Evolutionary conservation across 2,113 vertebrate species (phyloP).

Genomic region (Actenoides lindsayi): DNA sequence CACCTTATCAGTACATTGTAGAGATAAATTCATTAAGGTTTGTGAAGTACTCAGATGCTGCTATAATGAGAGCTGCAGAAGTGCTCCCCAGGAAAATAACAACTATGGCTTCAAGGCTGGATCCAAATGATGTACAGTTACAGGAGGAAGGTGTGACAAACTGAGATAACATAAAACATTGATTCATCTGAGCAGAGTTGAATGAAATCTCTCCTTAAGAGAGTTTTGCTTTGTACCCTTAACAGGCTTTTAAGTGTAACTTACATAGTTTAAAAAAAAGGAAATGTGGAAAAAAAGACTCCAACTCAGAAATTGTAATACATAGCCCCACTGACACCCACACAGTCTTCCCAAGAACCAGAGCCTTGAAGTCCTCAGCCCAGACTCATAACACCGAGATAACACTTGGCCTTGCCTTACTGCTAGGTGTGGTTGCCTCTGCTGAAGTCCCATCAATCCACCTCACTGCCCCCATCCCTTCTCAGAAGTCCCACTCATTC

Average conservation of each 20-base stretch:
- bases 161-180: constrained; percentile 34
- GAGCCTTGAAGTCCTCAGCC: not conserved
- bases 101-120: constrained; percentile 3
- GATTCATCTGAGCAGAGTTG: not conserved
- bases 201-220: not conserved
- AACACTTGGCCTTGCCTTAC: not conserved
- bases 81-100: constrained; percentile 52
- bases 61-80: constrained; percentile 21
- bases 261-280: not conserved
- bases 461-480: not conserved
- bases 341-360: not conserved
- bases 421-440: not conserved
- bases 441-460: not conserved
- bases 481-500: not conserved
- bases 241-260: not conserved
- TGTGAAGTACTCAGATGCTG: not conserved
- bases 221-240: not conserved
- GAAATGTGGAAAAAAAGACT: not conserved
- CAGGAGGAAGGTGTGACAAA: not conserved
- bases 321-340: not conserved
- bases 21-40: constrained; percentile 44
- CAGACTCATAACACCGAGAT: not conserved
- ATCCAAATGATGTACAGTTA: constrained; percentile 34
- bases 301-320: not conserved
- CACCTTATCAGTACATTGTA: not conserved